Conservation (phyloP, 2,888 invertebrate genomes). For the Drosophila colorata region DNA sequence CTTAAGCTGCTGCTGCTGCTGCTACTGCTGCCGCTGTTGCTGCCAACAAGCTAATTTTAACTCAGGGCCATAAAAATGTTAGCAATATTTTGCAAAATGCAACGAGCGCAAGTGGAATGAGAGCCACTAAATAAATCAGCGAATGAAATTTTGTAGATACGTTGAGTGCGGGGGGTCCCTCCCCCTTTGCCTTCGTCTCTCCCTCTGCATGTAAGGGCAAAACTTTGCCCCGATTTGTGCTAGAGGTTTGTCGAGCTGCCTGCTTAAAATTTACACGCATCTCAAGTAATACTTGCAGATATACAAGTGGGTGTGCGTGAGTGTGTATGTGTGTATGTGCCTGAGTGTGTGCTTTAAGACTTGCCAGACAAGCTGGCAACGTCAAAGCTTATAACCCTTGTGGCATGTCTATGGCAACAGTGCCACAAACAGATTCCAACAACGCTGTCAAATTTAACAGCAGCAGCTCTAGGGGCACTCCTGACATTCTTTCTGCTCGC, state of each 20-base stretch:
- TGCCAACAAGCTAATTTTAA: constrained; percentile 61
- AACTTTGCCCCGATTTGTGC: constrained; percentile 27
- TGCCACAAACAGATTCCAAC: constrained; percentile 38
- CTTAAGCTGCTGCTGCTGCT: neutral
- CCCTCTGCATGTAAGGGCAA: constrained; percentile 16
- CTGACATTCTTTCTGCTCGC: constrained; percentile 40
- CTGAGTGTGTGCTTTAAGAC: constrained; percentile 19
- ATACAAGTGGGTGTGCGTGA: neutral
- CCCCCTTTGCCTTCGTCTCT: neutral
- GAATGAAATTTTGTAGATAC: constrained; percentile 40
- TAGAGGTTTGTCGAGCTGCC: constrained; percentile 23
- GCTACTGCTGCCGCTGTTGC: neutral
- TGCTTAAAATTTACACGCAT: constrained; percentile 49
- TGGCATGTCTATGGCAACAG: constrained; percentile 50
- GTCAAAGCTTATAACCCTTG: constrained; percentile 46
- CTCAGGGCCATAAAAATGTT: constrained; percentile 62
- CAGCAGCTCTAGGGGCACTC: constrained; percentile 15
- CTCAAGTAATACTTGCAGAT: constrained; percentile 34
- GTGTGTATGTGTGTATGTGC: neutral
- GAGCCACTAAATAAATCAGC: constrained; percentile 63
- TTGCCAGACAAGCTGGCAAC: constrained; percentile 24
- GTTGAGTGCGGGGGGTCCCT: neutral
- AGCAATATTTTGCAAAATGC: constrained; percentile 56
- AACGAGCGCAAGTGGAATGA: constrained; percentile 16
- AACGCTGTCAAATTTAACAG: constrained; percentile 14